Evolutionary conservation across 23 tunicate species (phyloP).

Genomic region (Ciona savignyi): DNA sequence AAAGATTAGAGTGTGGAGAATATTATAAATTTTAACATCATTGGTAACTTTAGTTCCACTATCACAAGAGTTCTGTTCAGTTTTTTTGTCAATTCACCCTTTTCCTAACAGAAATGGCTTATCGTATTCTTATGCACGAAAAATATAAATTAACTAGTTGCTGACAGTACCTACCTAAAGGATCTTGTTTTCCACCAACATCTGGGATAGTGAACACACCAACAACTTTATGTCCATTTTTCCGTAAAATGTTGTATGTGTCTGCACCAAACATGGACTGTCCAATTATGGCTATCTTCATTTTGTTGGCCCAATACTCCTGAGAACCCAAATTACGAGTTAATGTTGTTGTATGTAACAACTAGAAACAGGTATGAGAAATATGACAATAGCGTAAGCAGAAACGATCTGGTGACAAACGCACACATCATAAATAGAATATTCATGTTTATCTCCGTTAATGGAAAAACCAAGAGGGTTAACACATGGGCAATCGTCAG

Average conservation of each 20-base stretch:
- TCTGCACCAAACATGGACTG: conserved; percentile 98
- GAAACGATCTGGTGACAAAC: neutral
- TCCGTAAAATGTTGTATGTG: conserved; percentile 68
- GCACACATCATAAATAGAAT: too few species aligned
- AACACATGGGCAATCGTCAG: too few species aligned
- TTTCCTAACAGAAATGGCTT: too few species aligned
- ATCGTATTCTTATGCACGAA: too few species aligned
- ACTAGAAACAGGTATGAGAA: neutral
- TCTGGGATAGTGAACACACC: conserved; percentile 95
- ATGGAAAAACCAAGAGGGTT: too few species aligned
- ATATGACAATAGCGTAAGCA: neutral
- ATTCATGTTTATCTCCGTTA: too few species aligned
- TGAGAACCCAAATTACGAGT: conserved; percentile 9
- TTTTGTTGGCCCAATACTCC: conserved; percentile 88
- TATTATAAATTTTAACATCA: too few species aligned
- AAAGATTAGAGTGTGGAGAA: too few species aligned
- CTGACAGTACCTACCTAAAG: conserved; percentile 45
- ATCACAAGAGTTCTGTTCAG: too few species aligned
- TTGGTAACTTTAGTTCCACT: too few species aligned
- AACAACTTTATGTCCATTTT: conserved; percentile 87
- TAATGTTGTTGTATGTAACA: too few species aligned
- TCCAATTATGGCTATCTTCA: conserved; percentile 89
- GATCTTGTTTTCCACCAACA: conserved; percentile 92
- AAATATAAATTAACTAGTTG: neutral
- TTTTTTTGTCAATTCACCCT: too few species aligned